Conservation (phyloP, 2,113 vertebrate genomes). For the Macaca nemestrina region DNA sequence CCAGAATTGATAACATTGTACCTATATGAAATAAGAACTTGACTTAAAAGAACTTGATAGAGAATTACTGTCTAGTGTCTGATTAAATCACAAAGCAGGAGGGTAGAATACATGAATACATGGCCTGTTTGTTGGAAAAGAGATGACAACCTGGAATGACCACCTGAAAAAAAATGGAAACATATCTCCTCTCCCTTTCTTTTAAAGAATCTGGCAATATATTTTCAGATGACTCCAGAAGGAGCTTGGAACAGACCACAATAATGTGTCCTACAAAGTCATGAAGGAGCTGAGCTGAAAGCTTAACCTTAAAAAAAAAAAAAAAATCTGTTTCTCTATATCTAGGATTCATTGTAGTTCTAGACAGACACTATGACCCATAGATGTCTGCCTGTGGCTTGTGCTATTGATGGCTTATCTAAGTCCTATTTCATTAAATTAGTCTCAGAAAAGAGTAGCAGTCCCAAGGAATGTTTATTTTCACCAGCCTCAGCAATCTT, state of each 20-base stretch:
- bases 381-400: neutral
- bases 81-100: neutral
- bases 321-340: neutral
- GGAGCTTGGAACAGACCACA: neutral
- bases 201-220: neutral
- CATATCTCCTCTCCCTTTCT: neutral
- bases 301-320: neutral
- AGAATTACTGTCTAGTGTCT: neutral
- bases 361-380: neutral
- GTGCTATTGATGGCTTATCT: neutral
- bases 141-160: neutral
- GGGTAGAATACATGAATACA: neutral
- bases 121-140: neutral
- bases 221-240: neutral
- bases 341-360: neutral
- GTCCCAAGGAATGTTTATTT: neutral
- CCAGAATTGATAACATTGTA: neutral
- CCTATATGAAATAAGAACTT: neutral
- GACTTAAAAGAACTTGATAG: slow-evolving; percentile 8
- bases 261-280: neutral
- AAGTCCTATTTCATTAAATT: neutral
- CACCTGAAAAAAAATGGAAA: neutral
- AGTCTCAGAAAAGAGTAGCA: neutral
- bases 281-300: neutral
- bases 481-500: neutral